A percentile compares a stretch with the other conserved stretches of the same genome.
phyloP scores from a whole-genome alignment of 2,888 invertebrate species.

The Ceraclea dissimilis region DNA sequence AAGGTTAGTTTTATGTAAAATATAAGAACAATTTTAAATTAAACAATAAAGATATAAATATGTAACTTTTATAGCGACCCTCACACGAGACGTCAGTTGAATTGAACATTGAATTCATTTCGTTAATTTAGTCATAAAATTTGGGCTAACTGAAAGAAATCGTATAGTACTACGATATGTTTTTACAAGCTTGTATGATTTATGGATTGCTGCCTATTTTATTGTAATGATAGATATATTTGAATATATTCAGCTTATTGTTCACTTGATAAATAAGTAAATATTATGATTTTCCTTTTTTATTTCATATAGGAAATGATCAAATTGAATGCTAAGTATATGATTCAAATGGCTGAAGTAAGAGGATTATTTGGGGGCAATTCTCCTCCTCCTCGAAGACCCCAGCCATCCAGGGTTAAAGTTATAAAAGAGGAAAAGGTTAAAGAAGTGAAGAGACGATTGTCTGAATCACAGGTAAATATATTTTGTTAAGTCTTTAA shows the following conservation, averaged over 20 bases:
- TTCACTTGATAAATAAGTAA: too few relatives aligned
- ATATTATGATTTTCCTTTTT: too few relatives aligned
- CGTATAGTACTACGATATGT: too few relatives aligned
- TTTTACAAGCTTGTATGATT: too few relatives aligned
- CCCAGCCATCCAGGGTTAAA: slow-evolving; percentile 33
- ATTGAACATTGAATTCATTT: too few relatives aligned
- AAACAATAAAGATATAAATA: background rate
- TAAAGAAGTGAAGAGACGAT: slow-evolving; percentile 16
- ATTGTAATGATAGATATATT: too few relatives aligned
- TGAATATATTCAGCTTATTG: too few relatives aligned
- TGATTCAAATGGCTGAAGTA: slow-evolving; percentile 76
- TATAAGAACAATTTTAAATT: slow-evolving; percentile 1
- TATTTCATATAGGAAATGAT: slow-evolving; percentile 59
- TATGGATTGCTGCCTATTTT: too few relatives aligned
- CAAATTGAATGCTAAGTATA: slow-evolving; percentile 71
- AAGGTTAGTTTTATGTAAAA: slow-evolving; percentile 41
- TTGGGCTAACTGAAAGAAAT: too few relatives aligned
- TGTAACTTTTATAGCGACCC: background rate
- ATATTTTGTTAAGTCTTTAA: background rate
- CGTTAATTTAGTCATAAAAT: too few relatives aligned
- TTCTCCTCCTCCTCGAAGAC: slow-evolving; percentile 37
- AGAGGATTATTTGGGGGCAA: slow-evolving; percentile 65
- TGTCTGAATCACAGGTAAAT: slow-evolving; percentile 20
- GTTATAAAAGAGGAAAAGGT: slow-evolving; percentile 33
- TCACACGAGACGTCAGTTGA: too few relatives aligned